Base-by-base conservation (phyloP, 2,113 vertebrate genomes). In the Ameiurus melas region DNA sequence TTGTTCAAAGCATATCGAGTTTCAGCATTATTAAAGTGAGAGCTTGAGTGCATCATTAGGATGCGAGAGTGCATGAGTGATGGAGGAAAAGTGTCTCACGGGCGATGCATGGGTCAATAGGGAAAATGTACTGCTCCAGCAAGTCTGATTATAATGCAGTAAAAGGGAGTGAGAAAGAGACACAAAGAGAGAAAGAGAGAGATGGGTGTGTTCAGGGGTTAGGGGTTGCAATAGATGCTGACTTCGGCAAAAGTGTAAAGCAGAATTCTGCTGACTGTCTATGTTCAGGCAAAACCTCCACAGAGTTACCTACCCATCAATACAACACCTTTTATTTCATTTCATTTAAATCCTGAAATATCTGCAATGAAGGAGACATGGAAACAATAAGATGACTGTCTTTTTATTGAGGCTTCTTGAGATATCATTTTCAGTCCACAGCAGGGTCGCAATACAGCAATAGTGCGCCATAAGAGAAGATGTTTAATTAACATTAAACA, bases 91-190 rank as follows among this genome's bases (percentile, higher is more conserved):
- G 57, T 14, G 78, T 16, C 33, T 66, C 25, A 60, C 27, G 66
- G 25, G 4, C 57, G 30, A 39, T 30, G 19, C 60, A 22, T n/a
- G 16, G 79, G 86, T 84, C 89, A 84, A 30, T 33, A 55, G 53
- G 84, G 81, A 90, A 47, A 79, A 60, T 55, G n/a, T 88, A 51
- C 60, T 22, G 53, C 80, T 3, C 10, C 79, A 58, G 81, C 79
- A 84, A 79, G 39, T 36, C 3, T 86, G 88, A 88, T 80, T 71
- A 25, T 27, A 36, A 25, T 79, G 33, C 14, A 86, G 17, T 92
- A 89, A 91, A 91, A 93, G 89, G 85, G 85, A 92, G 88, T 89
- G 85, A 91, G 57, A 17, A 33, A 92, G 87, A 90, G 85, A 91
- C 53, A 20, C 30, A 51, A 39, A 86, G 85, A 51, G 87, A 88